Evolutionary conservation across 2,888 invertebrate genomes (phyloP).

Genomic region (Hipparchia semele): DNA sequence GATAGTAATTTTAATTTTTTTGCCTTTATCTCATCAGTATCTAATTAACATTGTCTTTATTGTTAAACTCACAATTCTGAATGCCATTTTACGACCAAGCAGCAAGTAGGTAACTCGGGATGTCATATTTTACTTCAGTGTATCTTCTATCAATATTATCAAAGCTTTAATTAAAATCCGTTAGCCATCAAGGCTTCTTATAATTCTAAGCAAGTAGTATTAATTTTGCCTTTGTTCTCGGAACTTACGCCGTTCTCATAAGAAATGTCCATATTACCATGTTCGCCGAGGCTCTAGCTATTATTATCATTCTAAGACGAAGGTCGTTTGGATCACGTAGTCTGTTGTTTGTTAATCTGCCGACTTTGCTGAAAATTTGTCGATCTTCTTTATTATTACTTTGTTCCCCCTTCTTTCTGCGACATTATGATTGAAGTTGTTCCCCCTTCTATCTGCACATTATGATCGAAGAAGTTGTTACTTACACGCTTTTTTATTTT

Average conservation of each 20-base stretch:
- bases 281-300: constrained; percentile 26
- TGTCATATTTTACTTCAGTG: neutral
- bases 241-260: constrained; percentile 29
- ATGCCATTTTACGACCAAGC: too few species aligned
- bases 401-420: neutral
- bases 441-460: neutral
- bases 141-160: neutral
- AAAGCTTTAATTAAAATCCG: neutral
- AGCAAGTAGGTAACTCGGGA: neutral
- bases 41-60: too few species aligned
- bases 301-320: constrained; percentile 30
- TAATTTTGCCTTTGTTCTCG: constrained; percentile 24
- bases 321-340: constrained; percentile 32
- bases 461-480: neutral
- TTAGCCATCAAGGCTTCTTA: constrained; percentile 9
- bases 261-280: constrained; percentile 33
- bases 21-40: too few species aligned
- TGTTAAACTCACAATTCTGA: too few species aligned
- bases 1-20: too few species aligned
- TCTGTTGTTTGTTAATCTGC: constrained; percentile 16
- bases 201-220: constrained; percentile 16
- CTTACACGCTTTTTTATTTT: neutral
- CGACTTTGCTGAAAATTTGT: neutral
- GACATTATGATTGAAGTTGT: neutral
- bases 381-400: neutral